Percentiles rank a stretch among this genome's conserved stretches.
Evolutionary conservation across 2,888 invertebrate species (phyloP).

Genomic region (Campoletis raptor): DNA sequence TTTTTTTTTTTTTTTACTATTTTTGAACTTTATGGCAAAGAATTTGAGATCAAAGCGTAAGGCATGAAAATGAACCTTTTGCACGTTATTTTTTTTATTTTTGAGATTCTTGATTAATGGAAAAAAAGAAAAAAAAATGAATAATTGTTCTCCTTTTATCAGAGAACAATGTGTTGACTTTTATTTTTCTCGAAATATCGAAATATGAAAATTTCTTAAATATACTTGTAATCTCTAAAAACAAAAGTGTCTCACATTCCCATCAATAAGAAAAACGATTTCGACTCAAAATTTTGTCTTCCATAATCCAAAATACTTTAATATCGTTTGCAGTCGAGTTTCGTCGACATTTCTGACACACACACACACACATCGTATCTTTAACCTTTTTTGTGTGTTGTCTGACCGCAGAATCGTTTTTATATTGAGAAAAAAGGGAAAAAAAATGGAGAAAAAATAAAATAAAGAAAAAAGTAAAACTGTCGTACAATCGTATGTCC

Average conservation of each 20-base stretch:
- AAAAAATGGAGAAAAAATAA: neutral
- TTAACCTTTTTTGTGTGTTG: conserved; percentile 43
- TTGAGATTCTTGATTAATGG: no score
- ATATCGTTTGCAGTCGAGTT: neutral
- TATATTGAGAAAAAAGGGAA: conserved; percentile 33
- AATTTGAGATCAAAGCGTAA: neutral
- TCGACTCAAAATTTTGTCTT: neutral
- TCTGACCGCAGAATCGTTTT: conserved; percentile 54
- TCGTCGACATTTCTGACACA: conserved; percentile 32
- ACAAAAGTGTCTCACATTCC: neutral
- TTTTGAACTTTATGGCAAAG: neutral
- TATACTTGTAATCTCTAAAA: neutral
- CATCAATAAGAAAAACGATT: neutral
- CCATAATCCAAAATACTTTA: conserved; percentile 2
- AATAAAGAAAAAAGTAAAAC: conserved; percentile 27
- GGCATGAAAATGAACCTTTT: no score
- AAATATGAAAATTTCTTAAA: neutral
- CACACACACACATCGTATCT: conserved; percentile 21
- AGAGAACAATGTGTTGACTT: no score
- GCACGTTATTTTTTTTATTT: no score
- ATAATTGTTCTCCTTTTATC: no score
- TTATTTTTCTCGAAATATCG: neutral
- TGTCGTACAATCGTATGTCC: conserved; percentile 59
- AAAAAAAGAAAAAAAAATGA: no score
- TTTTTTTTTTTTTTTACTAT: neutral